These are phyloP conservation scores for Passerina amoena DNA, from an alignment of 2,113 vertebrate species.

Conservation along the genomic window DNA sequence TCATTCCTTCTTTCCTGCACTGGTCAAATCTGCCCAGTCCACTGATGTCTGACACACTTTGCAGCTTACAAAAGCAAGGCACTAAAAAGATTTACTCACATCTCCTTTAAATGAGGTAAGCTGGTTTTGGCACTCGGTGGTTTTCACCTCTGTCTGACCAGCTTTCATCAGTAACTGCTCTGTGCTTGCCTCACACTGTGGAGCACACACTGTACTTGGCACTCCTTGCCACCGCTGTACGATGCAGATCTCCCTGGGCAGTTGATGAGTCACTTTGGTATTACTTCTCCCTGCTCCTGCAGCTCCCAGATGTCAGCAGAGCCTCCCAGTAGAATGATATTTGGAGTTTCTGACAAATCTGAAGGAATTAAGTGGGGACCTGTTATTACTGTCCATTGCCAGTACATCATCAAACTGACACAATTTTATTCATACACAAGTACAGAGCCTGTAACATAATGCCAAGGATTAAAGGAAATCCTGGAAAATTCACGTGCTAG, in stretches of 20 bases:
- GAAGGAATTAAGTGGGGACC: background rate
- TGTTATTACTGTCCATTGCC: background rate
- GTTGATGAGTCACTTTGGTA: background rate
- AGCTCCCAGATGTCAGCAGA: background rate
- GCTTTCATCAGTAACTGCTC: background rate
- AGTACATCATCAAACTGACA: background rate
- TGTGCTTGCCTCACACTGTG: background rate
- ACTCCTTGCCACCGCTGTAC: background rate
- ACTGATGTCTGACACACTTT: background rate
- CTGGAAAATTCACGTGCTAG: background rate
- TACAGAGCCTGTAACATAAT: background rate
- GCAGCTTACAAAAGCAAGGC: background rate
- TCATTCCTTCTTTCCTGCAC: background rate
- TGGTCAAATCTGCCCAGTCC: background rate
- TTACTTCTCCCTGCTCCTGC: background rate
- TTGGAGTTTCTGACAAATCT: background rate
- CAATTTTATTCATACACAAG: background rate
- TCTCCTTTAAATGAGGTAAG: background rate
- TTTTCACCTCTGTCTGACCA: background rate
- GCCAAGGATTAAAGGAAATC: background rate
- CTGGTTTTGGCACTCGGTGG: background rate
- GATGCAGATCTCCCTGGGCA: background rate
- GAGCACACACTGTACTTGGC: fast-evolving
- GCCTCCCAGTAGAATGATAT: background rate
- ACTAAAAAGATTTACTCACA: background rate